phyloP scores from a whole-genome alignment of 2,113 vertebrate species.

The Chrysemys picta region DNA sequence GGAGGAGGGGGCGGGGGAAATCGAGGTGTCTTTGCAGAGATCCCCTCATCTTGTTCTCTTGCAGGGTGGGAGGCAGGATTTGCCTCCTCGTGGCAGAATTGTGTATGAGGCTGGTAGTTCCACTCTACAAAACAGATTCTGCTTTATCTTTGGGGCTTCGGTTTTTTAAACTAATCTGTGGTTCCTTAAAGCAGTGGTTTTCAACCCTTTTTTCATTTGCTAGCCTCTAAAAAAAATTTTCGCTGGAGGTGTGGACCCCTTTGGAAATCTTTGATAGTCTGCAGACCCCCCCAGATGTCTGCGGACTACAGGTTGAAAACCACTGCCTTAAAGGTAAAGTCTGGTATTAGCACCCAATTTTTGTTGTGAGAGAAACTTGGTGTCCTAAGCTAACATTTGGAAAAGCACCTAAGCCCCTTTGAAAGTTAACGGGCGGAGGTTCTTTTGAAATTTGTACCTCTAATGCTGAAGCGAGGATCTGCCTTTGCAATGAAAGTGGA shows the following conservation, averaged over 20 bases:
- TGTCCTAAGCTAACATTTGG: neutral
- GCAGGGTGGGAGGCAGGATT: neutral
- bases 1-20: neutral
- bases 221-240: neutral
- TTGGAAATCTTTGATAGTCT: neutral
- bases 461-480: neutral
- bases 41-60: neutral
- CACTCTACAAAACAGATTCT: neutral
- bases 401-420: neutral
- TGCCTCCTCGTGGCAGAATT: neutral
- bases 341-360: neutral
- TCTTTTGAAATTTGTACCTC: neutral
- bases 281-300: neutral
- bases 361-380: neutral
- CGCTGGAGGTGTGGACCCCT: neutral
- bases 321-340: neutral
- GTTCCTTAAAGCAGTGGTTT: neutral
- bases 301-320: neutral
- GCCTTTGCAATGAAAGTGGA: neutral
- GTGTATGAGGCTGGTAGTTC: neutral
- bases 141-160: neutral
- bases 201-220: neutral
- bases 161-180: neutral
- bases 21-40: neutral
- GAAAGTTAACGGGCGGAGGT: fast-evolving